Percentiles rank a stretch among this genome's conserved stretches.
phyloP scores from a whole-genome alignment of 23 tunicate genomes.

The Styela clava region DNA sequence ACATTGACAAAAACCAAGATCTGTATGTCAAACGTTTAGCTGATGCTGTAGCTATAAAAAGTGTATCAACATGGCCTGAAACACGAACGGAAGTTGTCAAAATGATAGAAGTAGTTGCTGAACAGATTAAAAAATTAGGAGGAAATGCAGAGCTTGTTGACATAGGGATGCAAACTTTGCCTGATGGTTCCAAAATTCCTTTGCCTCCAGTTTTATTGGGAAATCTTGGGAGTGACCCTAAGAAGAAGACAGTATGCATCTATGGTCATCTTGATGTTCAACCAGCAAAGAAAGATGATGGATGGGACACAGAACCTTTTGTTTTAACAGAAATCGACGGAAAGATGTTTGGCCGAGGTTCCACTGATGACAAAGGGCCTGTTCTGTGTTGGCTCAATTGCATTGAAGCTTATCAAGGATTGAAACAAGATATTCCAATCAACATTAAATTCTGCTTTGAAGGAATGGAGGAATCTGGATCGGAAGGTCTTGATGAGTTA shows the following conservation, averaged over 20 bases:
- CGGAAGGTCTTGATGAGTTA: conserved; percentile 95
- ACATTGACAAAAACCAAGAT: conserved; percentile 71
- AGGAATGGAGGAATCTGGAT: conserved; percentile 99
- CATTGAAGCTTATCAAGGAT: conserved; percentile 92
- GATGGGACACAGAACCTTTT: conserved; percentile 99
- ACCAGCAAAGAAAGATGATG: conserved; percentile 88
- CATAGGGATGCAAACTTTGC: conserved; percentile 71
- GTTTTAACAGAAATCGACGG: conserved; percentile 96
- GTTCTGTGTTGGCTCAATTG: conserved; percentile 94
- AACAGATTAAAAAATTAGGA: conserved; percentile 65
- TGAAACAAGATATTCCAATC: conserved; percentile 72
- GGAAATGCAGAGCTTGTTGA: conserved; percentile 65
- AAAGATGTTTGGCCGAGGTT: conserved; percentile 96
- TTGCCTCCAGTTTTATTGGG: conserved; percentile 87
- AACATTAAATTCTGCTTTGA: conserved; percentile 95
- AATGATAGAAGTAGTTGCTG: conserved; percentile 62
- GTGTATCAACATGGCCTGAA: conserved; percentile 94
- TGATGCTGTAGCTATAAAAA: conserved; percentile 93
- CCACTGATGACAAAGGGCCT: conserved; percentile 99
- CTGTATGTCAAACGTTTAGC: conserved; percentile 77
- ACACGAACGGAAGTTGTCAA: conserved; percentile 64
- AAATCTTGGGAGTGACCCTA: conserved; percentile 84
- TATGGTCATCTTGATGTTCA: conserved; percentile 99
- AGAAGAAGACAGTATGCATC: conserved; percentile 85
- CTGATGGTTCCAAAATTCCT: conserved; percentile 66